Evolutionary conservation across 2,797 vertebrate genomes (phyloP).

Genomic region (Epinephelus awoara): DNA sequence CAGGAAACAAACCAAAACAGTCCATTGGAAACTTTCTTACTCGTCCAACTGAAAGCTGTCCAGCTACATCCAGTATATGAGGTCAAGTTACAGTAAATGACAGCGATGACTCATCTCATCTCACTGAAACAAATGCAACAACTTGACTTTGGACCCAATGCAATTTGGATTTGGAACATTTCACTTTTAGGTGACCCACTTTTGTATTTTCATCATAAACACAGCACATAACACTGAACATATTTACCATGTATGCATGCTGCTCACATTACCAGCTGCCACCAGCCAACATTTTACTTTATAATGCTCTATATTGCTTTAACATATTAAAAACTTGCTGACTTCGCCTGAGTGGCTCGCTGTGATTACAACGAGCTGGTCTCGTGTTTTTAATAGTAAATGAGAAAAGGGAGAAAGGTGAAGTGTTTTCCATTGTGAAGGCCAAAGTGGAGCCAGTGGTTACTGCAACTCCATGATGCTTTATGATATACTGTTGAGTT

Average conservation of each 20-base stretch:
- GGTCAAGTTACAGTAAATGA: constrained; percentile 47
- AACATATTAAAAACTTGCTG: constrained; percentile 42
- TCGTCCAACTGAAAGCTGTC: constrained; percentile 38
- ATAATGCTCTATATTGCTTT: constrained; percentile 25
- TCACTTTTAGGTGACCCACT: constrained; percentile 18
- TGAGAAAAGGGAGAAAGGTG: constrained; percentile 20
- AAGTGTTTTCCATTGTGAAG: constrained; percentile 52
- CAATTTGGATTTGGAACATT: constrained; percentile 17
- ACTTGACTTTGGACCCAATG: neutral
- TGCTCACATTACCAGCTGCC: constrained; percentile 35
- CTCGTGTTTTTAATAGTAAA: constrained; percentile 44
- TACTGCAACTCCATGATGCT: constrained; percentile 47
- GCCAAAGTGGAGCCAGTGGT: constrained; percentile 52
- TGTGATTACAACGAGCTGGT: constrained; percentile 21
- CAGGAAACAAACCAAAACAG: constrained; percentile 13
- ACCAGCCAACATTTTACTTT: constrained; percentile 25
- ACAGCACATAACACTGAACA: neutral
- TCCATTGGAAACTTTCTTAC: neutral
- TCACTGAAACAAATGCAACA: constrained; percentile 16
- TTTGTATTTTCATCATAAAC: constrained; percentile 24
- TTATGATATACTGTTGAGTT: constrained; percentile 64
- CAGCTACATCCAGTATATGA: constrained; percentile 16
- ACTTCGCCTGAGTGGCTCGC: constrained; percentile 26
- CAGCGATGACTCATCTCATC: constrained; percentile 36
- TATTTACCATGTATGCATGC: neutral